These are phyloP conservation scores for Incurvaria masculella DNA, from an alignment of 2,888 invertebrate species.

Conservation along the genomic window DNA sequence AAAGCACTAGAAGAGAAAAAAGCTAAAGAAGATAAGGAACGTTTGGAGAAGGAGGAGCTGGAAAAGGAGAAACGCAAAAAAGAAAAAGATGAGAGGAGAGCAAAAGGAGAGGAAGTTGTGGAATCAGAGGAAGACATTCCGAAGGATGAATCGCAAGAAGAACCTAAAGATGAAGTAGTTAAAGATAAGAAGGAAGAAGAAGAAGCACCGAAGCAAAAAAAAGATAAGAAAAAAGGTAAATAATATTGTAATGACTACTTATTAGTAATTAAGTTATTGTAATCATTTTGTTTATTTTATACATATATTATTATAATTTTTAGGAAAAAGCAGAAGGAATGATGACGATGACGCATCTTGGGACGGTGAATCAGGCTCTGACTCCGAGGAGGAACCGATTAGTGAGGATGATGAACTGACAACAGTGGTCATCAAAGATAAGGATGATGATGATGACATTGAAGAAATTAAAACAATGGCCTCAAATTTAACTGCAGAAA, in stretches of 20 bases:
- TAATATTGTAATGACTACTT: not conserved
- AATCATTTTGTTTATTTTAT: no score
- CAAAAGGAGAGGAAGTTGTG: conserved; percentile 35
- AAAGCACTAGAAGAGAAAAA: conserved; percentile 58
- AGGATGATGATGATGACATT: conserved; percentile 48
- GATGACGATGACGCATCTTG: conserved; percentile 58
- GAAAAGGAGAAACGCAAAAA: conserved; percentile 19
- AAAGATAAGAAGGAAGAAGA: conserved; percentile 22
- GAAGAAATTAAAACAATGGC: conserved; percentile 46
- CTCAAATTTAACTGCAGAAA: conserved; percentile 15
- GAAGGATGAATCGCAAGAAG: conserved; percentile 22
- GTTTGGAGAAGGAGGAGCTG: conserved; percentile 20
- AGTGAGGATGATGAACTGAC: conserved; percentile 36
- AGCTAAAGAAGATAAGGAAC: conserved; percentile 35
- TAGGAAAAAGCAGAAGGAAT: conserved; percentile 21
- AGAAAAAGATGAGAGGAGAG: conserved; percentile 18
- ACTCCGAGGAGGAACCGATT: conserved; percentile 48
- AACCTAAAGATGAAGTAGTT: conserved; percentile 14
- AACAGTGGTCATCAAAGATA: conserved; percentile 55
- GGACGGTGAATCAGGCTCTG: conserved; percentile 55
- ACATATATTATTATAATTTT: not conserved
- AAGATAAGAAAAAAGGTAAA: conserved; percentile 28
- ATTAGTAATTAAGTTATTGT: not conserved
- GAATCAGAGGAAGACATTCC: conserved; percentile 36
- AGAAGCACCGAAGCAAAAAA: conserved; percentile 21